Percentiles rank a stretch among this genome's conserved stretches.
Conservation (phyloP, 2,113 vertebrate species). For the Alaudala cheleensis region DNA sequence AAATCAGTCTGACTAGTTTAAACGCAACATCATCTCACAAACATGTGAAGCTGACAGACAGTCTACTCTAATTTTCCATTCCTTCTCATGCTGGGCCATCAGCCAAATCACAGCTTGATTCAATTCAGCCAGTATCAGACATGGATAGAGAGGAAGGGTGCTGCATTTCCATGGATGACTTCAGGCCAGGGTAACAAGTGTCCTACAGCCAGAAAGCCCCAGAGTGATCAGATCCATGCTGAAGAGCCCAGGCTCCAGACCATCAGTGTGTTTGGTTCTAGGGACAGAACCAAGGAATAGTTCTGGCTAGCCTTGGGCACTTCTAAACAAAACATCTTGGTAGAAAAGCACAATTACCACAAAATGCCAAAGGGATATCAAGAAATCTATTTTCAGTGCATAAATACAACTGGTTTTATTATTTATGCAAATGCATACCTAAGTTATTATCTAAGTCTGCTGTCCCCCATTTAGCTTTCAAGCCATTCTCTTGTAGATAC, state of each 20-base stretch:
- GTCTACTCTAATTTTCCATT: background rate
- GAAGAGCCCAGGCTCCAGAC: background rate
- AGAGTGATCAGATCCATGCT: fast-evolving
- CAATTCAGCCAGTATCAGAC: background rate
- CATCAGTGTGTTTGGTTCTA: background rate
- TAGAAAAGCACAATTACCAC: background rate
- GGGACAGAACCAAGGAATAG: background rate
- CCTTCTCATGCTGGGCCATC: background rate
- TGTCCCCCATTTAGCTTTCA: background rate
- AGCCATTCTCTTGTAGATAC: background rate
- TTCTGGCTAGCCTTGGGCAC: background rate
- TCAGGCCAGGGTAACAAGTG: background rate
- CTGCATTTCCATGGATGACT: fast-evolving
- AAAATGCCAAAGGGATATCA: background rate
- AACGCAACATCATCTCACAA: background rate
- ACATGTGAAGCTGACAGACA: background rate
- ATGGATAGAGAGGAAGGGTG: fast-evolving
- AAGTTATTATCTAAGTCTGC: background rate
- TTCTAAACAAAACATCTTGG: background rate
- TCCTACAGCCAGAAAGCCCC: background rate
- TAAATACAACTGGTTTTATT: background rate
- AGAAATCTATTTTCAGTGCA: background rate
- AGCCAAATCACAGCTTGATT: background rate
- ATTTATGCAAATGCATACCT: background rate
- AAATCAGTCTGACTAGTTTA: background rate